Conservation (phyloP, 2,888 invertebrate genomes). For the Trachelus iudaicus region DNA sequence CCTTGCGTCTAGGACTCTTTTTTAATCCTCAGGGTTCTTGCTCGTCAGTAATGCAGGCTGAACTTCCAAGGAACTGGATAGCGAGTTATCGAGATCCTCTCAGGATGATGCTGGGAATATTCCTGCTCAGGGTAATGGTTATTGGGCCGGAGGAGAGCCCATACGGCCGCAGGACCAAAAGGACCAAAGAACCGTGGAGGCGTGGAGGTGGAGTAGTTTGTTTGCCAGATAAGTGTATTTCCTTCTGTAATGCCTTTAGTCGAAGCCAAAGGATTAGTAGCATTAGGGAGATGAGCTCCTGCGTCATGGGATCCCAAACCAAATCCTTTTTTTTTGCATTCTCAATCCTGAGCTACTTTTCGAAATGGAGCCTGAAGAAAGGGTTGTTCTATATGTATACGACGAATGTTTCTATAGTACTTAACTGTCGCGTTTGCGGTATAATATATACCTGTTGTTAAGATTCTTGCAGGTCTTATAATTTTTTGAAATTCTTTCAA, state of each 20-base stretch:
- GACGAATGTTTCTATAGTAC: not conserved
- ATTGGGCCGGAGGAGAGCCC: not conserved
- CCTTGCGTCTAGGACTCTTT: not conserved
- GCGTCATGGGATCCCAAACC: slow-evolving; percentile 15
- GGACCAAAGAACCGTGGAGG: not conserved
- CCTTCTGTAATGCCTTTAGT: slow-evolving; percentile 45
- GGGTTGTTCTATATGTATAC: slow-evolving; percentile 35
- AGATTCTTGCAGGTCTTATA: not conserved
- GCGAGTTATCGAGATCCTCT: not conserved
- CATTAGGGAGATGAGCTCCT: slow-evolving; percentile 30
- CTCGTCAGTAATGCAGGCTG: not conserved
- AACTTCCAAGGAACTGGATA: not conserved
- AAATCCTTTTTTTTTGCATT: slow-evolving; percentile 27
- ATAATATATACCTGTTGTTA: not conserved
- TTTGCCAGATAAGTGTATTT: slow-evolving; percentile 49
- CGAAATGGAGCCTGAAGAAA: slow-evolving; percentile 44
- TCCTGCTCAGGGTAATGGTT: not conserved
- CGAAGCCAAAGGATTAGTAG: slow-evolving; percentile 8
- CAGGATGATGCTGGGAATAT: not conserved
- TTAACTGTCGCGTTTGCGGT: not conserved
- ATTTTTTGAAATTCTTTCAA: not conserved
- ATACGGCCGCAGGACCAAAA: not conserved
- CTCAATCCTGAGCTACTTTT: slow-evolving; percentile 11
- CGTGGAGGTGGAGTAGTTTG: not conserved
- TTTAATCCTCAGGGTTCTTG: not conserved